Evolutionary conservation across 2,888 invertebrate genomes (phyloP).

Genomic region (Pyrgus malvae): DNA sequence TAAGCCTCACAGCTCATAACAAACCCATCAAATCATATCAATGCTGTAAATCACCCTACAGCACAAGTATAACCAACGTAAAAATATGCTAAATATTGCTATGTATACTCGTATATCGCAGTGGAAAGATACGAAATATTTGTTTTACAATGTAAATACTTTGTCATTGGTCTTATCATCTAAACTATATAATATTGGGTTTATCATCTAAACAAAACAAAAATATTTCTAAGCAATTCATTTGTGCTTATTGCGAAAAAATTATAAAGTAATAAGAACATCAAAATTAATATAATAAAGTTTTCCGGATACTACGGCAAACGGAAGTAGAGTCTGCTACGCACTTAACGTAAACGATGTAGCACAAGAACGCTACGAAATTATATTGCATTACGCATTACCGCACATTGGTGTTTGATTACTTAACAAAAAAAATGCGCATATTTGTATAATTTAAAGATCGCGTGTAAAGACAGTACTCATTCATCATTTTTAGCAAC

Average conservation of each 20-base stretch:
- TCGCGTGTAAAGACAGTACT: slow-evolving; percentile 46
- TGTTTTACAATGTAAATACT: too few relatives aligned
- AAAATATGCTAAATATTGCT: neutral
- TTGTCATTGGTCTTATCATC: too few relatives aligned
- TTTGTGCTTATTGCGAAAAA: neutral
- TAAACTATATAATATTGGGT: too few relatives aligned
- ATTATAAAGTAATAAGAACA: neutral
- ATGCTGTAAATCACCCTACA: neutral
- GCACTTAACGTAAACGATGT: neutral
- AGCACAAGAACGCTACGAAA: neutral
- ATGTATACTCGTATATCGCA: neutral
- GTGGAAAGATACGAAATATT: too few relatives aligned
- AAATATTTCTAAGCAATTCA: too few relatives aligned
- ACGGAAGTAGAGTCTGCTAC: neutral
- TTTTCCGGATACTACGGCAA: neutral
- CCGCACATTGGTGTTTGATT: neutral
- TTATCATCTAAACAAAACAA: too few relatives aligned
- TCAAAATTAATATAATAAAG: neutral
- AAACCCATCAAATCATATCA: slow-evolving; percentile 12
- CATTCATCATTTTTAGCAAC: slow-evolving; percentile 43
- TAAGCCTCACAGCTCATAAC: slow-evolving; percentile 18
- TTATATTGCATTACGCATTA: neutral
- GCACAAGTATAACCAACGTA: too few relatives aligned
- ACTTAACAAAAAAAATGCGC: neutral
- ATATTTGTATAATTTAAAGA: slow-evolving; percentile 39